Evolutionary conservation across 1,140 invertebrate species (phyloP).

Genomic region (Calycopis cecrops): DNA sequence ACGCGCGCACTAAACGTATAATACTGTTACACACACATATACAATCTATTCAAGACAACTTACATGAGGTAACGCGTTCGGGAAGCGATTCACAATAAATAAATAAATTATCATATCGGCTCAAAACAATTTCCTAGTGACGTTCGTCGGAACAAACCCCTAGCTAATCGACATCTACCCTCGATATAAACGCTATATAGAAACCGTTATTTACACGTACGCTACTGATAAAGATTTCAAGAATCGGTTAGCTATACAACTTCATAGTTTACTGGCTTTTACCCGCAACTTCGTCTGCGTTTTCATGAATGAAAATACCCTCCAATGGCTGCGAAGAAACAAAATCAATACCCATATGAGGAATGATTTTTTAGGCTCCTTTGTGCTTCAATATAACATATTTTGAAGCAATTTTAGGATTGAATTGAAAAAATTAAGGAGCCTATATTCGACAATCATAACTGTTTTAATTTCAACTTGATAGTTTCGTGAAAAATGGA

Average conservation of each 20-base stretch:
- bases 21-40: slow-evolving; percentile 13
- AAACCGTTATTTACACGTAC: slow-evolving; percentile 65
- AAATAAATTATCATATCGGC: slow-evolving; percentile 57
- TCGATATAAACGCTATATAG: slow-evolving; percentile 61
- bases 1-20: slow-evolving; percentile 5
- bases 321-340: too few species aligned
- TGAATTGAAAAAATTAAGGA: too few species aligned
- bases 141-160: slow-evolving; percentile 62
- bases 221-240: slow-evolving; percentile 54
- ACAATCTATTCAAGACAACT: slow-evolving; percentile 12
- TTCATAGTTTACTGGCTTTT: slow-evolving; percentile 39
- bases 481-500: too few species aligned
- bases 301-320: too few species aligned
- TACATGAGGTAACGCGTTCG: not conserved
- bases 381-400: too few species aligned
- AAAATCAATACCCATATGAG: too few species aligned
- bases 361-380: too few species aligned
- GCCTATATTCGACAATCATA: too few species aligned
- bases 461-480: too few species aligned
- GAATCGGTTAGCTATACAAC: slow-evolving; percentile 59
- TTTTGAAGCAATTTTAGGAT: too few species aligned
- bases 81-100: slow-evolving; percentile 31
- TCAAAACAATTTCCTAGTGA: slow-evolving; percentile 46
- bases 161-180: slow-evolving; percentile 64
- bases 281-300: slow-evolving; percentile 11